Base-by-base conservation (phyloP, 2,113 vertebrate species). In the Sus scrofa region DNA sequence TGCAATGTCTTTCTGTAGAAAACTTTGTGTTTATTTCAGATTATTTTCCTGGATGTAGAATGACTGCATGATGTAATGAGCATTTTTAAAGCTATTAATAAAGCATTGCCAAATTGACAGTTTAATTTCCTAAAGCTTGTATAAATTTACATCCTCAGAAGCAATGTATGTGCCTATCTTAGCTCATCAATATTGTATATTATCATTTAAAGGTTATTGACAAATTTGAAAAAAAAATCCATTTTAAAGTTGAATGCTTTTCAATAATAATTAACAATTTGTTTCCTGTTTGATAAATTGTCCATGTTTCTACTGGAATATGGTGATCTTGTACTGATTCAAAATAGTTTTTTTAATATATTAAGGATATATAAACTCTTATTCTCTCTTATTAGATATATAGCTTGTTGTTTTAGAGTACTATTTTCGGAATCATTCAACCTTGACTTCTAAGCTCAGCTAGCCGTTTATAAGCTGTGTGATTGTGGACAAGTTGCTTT, bases 11-110 rank as follows among this genome's bases (percentile, higher is more conserved):
- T 78, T 86, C 30, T 50, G 7, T 30, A 3, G 27, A 75, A 84
- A 68, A 37, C 9, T 79, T 65, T n/a, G 6, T 56, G 5, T 63
- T 85, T 50, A 79, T 65, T 75, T 92, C 94, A 83, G 30, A 50
- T 24, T 86, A n/a, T 86, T 86, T 93, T 96, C 73, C 60, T 93
- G 39, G 63, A 70, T 65, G 44, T 37, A 2, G 2, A 93, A 56
- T 32, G 30, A 54, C 11, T 14, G 10, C 22, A 9, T 70, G 3
- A 70, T 32, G 37, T 7, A 20, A 81, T 27, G 56, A 71, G 1
- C 13, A 39, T 16, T 70, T 86, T 82, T 54, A 30, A 50, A 13
- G 22, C 34, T 67, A 60, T 75, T 78, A 65, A 52, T 60, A 26
- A 6, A 5, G 44, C 12, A 27, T 63, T 44, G 27, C 13, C 70